Percentiles rank a stretch among this genome's conserved stretches.
Evolutionary conservation across 2,113 vertebrate genomes (phyloP).

Genomic region (Sinocyclocheilus rhinocerous): DNA sequence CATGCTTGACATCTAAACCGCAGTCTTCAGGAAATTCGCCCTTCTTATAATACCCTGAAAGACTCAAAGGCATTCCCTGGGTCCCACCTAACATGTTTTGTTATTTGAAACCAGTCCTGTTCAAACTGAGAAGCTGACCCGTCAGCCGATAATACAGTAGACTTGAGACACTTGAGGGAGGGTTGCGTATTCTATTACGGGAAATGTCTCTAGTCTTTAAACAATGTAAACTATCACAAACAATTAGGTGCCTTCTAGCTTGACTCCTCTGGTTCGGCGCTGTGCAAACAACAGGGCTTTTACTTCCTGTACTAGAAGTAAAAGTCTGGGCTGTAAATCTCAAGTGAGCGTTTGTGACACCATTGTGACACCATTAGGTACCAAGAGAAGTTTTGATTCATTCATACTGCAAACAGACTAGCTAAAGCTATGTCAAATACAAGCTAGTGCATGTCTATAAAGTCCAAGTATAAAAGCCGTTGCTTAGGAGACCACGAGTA

Average conservation of each 20-base stretch:
- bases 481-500: neutral
- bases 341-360: too few relatives aligned
- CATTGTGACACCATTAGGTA: constrained; percentile 45
- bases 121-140: constrained; percentile 21
- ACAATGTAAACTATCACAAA: constrained; percentile 71
- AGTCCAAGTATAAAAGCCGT: constrained; percentile 1
- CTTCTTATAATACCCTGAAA: neutral
- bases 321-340: too few relatives aligned
- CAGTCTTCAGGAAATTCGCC: neutral
- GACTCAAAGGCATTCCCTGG: constrained; percentile 30
- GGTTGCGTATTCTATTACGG: constrained; percentile 62
- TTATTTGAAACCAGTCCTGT: constrained; percentile 36
- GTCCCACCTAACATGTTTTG: neutral
- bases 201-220: constrained; percentile 57
- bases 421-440: neutral
- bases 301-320: neutral
- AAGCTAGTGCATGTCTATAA: neutral
- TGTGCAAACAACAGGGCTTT: constrained; percentile 30
- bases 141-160: constrained; percentile 51
- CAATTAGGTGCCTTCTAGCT: constrained; percentile 62
- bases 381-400: constrained; percentile 46
- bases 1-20: constrained; percentile 17
- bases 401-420: constrained; percentile 53
- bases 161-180: constrained; percentile 55
- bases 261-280: neutral